A percentile compares a stretch with the other conserved stretches of the same genome.
Conservation (phyloP, 2,797 vertebrate genomes). For the Galagoides demidoff region DNA sequence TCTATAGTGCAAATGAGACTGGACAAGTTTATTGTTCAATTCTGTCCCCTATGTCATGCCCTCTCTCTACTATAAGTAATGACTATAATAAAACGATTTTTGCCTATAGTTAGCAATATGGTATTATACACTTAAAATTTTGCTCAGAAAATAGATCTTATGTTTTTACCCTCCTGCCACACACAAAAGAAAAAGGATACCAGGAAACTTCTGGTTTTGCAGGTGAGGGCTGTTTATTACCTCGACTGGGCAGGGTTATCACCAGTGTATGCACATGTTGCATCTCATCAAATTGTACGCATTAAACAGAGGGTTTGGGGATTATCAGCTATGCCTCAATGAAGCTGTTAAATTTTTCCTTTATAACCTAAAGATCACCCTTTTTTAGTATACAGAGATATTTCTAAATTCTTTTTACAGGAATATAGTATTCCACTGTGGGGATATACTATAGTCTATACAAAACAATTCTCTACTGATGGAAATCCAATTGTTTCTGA, state of each 20-base stretch:
- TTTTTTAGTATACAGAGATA: neutral
- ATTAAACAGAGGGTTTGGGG: neutral
- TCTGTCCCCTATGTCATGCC: neutral
- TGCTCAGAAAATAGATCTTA: neutral
- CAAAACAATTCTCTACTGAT: neutral
- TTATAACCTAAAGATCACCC: neutral
- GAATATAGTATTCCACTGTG: neutral
- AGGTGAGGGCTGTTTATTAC: neutral
- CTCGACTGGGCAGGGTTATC: neutral
- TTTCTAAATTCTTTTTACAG: neutral
- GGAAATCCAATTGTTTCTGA: neutral
- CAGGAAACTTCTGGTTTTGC: neutral
- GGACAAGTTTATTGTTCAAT: neutral
- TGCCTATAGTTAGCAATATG: neutral
- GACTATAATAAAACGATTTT: neutral
- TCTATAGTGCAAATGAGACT: neutral
- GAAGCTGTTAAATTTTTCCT: neutral
- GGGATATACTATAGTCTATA: neutral
- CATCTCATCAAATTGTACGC: neutral
- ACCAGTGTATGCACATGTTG: neutral
- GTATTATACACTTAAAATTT: neutral
- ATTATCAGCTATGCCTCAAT: neutral
- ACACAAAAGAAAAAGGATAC: neutral
- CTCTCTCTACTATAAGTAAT: neutral
- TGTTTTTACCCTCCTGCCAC: neutral